Evolutionary conservation across 2,113 vertebrate genomes (phyloP), one percentile per base, ranked within the genome.

Genomic region (Ailuropoda melanoleuca): DNA sequence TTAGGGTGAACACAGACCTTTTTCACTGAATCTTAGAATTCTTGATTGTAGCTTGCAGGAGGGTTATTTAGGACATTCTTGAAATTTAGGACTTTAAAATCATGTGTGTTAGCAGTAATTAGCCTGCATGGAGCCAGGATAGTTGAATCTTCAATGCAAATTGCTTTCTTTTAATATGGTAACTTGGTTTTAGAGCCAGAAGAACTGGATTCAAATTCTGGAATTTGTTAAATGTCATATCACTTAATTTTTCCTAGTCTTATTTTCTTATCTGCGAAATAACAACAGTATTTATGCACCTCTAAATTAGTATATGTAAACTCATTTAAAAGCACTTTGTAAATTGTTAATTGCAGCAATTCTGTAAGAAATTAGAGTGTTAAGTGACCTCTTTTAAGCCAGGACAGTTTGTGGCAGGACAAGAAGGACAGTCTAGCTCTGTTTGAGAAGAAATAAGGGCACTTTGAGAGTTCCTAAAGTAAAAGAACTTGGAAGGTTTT

Each of bases 81-180:
- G 78, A 87, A 86, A 68, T 91, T 58, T 92, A 83, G 74, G 94
- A 74, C 14, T 78, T 89, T 86, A 84, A 92, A 84, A 26, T 83
- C 48, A 8, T 68, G 9, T 64, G 29, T 87, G 7, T 74, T 75
- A 31, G 43, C 29, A 31, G 23, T 46, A 19, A 46, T 90, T 68
- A 86, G 34, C 17, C 58, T 46, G 18, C 8, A 31, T 37, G 43
- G 31, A 88, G 37, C 43, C 53, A 39, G 12, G 50, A 26, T 90
- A 80, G 18, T 85, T 75, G 89, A 50, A 64, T 78, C 8, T 95
- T 81, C 87, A 83, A 48, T 87, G 56, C 10, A 90, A 26, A 55
- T 24, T 91, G 58, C 8, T 88, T 80, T 83, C 4, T 90, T 78
- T 95, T 93, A 50, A 74, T 83, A 60, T 66, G 3, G 48, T 88